Evolutionary conservation across 1,140 invertebrate species (phyloP), one percentile per base, ranked within the genome.

Genomic region (Pachypeltis micranthus): DNA sequence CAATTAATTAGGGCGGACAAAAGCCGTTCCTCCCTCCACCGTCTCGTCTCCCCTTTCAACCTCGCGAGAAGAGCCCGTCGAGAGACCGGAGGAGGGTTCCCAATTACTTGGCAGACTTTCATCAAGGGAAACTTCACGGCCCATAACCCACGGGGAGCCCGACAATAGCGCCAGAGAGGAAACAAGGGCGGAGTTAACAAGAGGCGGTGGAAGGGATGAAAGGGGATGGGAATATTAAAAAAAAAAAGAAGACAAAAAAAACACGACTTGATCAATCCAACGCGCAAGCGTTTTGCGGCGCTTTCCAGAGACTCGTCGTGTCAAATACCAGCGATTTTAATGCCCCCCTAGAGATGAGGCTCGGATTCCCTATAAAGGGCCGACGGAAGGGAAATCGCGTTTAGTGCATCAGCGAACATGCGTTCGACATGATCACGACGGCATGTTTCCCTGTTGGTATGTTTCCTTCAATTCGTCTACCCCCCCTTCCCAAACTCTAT

Each of bases 291-390:
- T 25, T 24, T 54, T 7, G 16, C 19, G 14, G 54, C 2, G 14
- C 16, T 16, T 39, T 39, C 31, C 31, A 39, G 7, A 7, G 7
- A 39, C 16, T 39, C 31, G 31, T 10, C n/a, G 3, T 56, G 19
- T 56, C 54, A 56, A 56, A 56, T 56, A 56, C 54, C 54, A 56
- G 54, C 25, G 54, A 56, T 56, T 56, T 56, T 56, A 56, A 56
- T 56, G 25, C 19, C 25, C 25, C 54, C 23, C 21, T 2, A 21
- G 54, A 25, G 54, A 24, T 56, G 54, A 25, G 25, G 54, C 21
- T 14, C 31, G 7, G n/a, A 16, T 56, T 56, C 25, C 25, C 21
- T 56, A 56, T 56, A 56, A 56, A 56, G 25, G 54, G 19, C 54
- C 25, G 54, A 24, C 21, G 54, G 54, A 25, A 7, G 54, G 31